Evolutionary conservation across 2,113 vertebrate genomes (phyloP).

Genomic region (Coryphaenoides rupestris): DNA sequence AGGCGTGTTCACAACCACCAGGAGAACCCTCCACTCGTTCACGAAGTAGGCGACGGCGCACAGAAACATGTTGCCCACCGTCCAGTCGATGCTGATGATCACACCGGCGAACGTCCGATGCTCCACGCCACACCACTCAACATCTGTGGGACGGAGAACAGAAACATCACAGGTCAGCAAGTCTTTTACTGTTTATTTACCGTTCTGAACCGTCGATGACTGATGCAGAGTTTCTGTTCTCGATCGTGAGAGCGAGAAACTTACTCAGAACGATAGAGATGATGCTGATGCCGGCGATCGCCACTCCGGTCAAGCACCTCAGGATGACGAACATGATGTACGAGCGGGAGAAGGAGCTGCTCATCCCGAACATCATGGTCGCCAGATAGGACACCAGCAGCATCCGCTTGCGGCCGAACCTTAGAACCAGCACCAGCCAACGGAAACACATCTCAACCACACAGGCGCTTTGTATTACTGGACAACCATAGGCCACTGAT

Average conservation of each 20-base stretch:
- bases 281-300: slow-evolving; percentile 67
- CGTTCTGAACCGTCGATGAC: too few relatives aligned
- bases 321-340: slow-evolving; percentile 67
- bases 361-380: slow-evolving; percentile 57
- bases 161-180: too few relatives aligned
- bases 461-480: too few relatives aligned
- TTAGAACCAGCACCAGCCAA: slow-evolving; percentile 25
- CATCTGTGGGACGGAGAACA: slow-evolving; percentile 45
- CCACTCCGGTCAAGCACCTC: slow-evolving; percentile 71
- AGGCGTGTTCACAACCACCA: slow-evolving; percentile 61
- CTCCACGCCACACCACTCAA: slow-evolving; percentile 71
- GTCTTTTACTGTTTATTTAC: too few relatives aligned
- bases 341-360: slow-evolving; percentile 64
- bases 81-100: slow-evolving; percentile 67
- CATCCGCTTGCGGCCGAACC: slow-evolving; percentile 67
- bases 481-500: too few relatives aligned
- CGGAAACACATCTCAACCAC: too few relatives aligned
- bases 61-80: slow-evolving; percentile 62
- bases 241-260: slow-evolving; percentile 4
- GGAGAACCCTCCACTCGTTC: slow-evolving; percentile 69
- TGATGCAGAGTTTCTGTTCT: too few relatives aligned
- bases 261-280: slow-evolving; percentile 68
- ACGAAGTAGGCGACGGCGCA: slow-evolving; percentile 55
- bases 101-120: slow-evolving; percentile 66
- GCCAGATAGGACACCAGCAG: slow-evolving; percentile 66